Base-by-base conservation (phyloP, 2,888 invertebrate genomes). In the Drosophila mulleri region DNA sequence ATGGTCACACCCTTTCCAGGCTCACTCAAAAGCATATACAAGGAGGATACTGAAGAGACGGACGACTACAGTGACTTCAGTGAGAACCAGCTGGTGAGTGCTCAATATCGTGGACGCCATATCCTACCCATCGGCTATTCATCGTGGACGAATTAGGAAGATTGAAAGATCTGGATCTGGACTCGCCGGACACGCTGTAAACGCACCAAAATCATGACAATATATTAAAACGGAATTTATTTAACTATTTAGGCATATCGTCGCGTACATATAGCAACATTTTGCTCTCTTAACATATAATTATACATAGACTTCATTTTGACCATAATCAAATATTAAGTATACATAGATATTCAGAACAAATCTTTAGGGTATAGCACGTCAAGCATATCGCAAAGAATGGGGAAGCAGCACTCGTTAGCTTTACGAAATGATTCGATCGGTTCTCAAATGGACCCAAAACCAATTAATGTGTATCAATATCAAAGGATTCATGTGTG, bases 1-100 rank as follows among this genome's bases (percentile, higher is more conserved):
- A 91, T 92, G 89, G 91, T 88, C 16, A 93, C 93, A 69, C 92
- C 93, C 14, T 93, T 93, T 72, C 93, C 93, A 0, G 93, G 93
- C 37, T 93, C 91, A 11, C 75, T 93, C 16, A 92, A 91, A 67
- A 92, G 91, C 67, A 92, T 92, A n/a, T 92, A 92, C 71, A 92
- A 91, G 52, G 85, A 88, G 67, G 87, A 91, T 8, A 71, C 82
- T 41, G 90, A 90, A 35, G 93, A 92, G 53, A 83, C 89, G 9
- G 91, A 92, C 57, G 92, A 92, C 54, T 93, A 93, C 65, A 89
- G 89, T 41, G 93, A 93, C 72, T 91, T 91, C 58, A 92, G 91
- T 61, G 92, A 91, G 58, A 93, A 93, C 76, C 91, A 91, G 64
- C 80, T 93, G 67, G 74, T 88, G 11, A 86, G 84, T 59, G 82